Evolutionary conservation across 2,888 invertebrate species (phyloP).

Genomic region (Sarcophaga subvicina): DNA sequence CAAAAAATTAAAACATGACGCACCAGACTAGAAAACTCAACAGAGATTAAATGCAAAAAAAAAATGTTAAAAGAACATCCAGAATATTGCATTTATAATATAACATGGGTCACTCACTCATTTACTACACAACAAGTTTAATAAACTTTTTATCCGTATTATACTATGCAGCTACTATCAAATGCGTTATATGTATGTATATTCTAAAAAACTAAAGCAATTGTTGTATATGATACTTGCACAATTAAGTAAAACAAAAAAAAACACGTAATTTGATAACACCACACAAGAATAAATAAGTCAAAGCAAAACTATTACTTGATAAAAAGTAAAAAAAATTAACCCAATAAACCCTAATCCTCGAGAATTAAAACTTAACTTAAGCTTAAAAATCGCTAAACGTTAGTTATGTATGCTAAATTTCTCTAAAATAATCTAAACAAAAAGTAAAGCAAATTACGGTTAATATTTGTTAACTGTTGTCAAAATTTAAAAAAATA

Average conservation of each 20-base stretch:
- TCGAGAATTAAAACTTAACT: not conserved
- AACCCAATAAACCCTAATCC: not conserved
- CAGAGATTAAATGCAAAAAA: conserved; percentile 21
- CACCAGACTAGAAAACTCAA: not conserved
- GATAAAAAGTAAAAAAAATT: not conserved
- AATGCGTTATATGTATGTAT: not conserved
- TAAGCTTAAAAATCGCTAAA: not conserved
- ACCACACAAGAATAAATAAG: conserved; percentile 35
- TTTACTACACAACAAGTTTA: conserved; percentile 58
- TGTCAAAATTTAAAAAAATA: no score
- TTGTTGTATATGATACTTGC: not conserved
- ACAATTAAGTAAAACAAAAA: conserved; percentile 23
- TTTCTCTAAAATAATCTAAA: no score
- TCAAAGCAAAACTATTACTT: not conserved
- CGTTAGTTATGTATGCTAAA: no score
- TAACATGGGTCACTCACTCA: conserved; percentile 14
- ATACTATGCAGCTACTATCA: not conserved
- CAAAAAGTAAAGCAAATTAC: no score
- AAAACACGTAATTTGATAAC: conserved; percentile 63
- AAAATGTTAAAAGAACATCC: conserved; percentile 12
- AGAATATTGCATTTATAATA: conserved; percentile 43
- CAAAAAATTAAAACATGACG: not conserved
- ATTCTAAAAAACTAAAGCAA: not conserved
- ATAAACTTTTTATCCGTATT: conserved; percentile 56
- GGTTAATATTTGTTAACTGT: no score